These are phyloP conservation scores for Progne subis DNA, from an alignment of 2,113 vertebrate genomes.

Conservation along the genomic window DNA sequence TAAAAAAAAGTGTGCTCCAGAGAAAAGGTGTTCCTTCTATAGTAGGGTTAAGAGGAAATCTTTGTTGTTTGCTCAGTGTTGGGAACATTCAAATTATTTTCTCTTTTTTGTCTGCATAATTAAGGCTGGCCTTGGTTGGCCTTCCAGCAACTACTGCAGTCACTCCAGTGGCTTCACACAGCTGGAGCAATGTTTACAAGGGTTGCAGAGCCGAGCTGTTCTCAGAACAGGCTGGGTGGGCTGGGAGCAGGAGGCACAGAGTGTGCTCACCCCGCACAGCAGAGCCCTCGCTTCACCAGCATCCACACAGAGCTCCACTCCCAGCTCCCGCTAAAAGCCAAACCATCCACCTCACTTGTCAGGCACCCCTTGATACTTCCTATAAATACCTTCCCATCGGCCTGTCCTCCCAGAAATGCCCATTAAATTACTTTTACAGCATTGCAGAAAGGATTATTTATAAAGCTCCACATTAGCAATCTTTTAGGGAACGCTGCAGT, in stretches of 20 bases:
- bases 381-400: background rate
- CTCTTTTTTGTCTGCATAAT: background rate
- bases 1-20: background rate
- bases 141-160: conserved; percentile 2
- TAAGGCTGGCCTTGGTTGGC: conserved; percentile 15
- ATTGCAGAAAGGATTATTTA: conserved; percentile 14
- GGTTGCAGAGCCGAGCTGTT: background rate
- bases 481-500: background rate
- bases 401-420: conserved; percentile 1
- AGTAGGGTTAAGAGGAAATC: background rate
- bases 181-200: conserved; percentile 29
- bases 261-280: background rate
- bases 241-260: conserved; percentile 24
- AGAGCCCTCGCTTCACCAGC: background rate
- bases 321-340: background rate
- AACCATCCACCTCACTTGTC: background rate
- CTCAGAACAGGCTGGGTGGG: conserved; percentile 47
- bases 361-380: background rate
- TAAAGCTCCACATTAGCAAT: conserved; percentile 19
- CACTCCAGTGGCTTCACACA: background rate
- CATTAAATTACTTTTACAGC: conserved; percentile 44
- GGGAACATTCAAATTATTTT: conserved; percentile 5
- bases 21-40: background rate
- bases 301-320: background rate
- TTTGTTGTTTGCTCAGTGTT: background rate